Evolutionary conservation across 2,113 vertebrate genomes (phyloP).

Genomic region (Zapus hudsonius): DNA sequence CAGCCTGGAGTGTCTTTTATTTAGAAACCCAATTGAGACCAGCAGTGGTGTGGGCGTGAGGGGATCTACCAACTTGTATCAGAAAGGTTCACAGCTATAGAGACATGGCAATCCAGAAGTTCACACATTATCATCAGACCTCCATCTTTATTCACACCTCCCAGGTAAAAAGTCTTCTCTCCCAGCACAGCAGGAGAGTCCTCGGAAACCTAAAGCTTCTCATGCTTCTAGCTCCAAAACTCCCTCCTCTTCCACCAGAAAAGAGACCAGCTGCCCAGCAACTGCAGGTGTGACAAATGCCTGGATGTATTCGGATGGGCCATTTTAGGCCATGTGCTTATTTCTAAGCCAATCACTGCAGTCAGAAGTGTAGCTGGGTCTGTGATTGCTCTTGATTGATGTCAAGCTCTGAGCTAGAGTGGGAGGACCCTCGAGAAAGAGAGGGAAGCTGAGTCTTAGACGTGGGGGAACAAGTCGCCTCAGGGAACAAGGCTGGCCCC

Average conservation of each 20-base stretch:
- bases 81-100: not conserved
- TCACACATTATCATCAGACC: not conserved
- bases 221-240: not conserved
- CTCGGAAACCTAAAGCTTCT: not conserved
- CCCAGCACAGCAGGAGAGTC: not conserved
- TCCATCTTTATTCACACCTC: too few relatives aligned
- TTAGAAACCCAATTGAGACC: too few relatives aligned
- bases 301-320: not conserved
- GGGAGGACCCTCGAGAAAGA: not conserved
- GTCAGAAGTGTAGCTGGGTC: not conserved
- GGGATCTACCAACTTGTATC: not conserved
- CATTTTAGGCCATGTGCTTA: not conserved
- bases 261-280: not conserved
- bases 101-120: not conserved
- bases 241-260: not conserved
- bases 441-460: not conserved
- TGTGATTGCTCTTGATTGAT: too few relatives aligned
- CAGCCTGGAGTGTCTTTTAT: too few relatives aligned
- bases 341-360: not conserved
- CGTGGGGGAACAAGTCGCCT: too few relatives aligned
- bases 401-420: too few relatives aligned
- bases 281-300: not conserved
- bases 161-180: too few relatives aligned
- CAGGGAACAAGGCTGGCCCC: not conserved
- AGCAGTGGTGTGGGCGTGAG: too few relatives aligned